Conservation (phyloP, 2,797 vertebrate genomes). For the Phataginus tricuspis region DNA sequence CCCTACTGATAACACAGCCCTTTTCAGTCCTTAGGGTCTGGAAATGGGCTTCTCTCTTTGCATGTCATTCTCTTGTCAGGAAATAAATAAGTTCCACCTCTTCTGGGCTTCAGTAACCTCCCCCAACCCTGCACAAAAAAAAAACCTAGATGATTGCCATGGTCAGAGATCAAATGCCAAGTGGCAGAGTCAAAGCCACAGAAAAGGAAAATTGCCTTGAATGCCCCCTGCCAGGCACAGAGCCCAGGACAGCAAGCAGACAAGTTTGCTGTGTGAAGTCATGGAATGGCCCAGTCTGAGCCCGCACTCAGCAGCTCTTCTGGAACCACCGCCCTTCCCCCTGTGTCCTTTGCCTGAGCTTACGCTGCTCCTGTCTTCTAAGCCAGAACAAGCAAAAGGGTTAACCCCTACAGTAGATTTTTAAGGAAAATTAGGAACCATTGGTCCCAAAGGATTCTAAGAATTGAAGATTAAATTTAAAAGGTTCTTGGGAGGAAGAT, state of each 20-base stretch:
- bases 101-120: neutral
- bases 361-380: rapidly evolving
- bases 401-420: neutral
- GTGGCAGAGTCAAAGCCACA: neutral
- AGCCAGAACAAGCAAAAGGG: neutral
- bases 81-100: neutral
- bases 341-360: rapidly evolving
- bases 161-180: rapidly evolving
- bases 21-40: neutral
- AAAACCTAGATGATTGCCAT: too few species aligned
- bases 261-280: rapidly evolving
- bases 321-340: too few species aligned
- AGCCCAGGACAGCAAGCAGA: too few species aligned
- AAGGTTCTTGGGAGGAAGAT: neutral
- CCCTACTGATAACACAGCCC: rapidly evolving
- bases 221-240: neutral
- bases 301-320: rapidly evolving
- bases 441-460: neutral
- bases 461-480: neutral
- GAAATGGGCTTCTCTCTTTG: neutral
- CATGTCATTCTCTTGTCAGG: neutral
- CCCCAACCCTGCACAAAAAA: neutral
- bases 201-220: rapidly evolving
- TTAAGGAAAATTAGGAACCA: neutral
- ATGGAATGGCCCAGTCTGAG: neutral